Evolutionary conservation across 1,140 invertebrate genomes (phyloP).

Genomic region (Neocloeon triangulifer): DNA sequence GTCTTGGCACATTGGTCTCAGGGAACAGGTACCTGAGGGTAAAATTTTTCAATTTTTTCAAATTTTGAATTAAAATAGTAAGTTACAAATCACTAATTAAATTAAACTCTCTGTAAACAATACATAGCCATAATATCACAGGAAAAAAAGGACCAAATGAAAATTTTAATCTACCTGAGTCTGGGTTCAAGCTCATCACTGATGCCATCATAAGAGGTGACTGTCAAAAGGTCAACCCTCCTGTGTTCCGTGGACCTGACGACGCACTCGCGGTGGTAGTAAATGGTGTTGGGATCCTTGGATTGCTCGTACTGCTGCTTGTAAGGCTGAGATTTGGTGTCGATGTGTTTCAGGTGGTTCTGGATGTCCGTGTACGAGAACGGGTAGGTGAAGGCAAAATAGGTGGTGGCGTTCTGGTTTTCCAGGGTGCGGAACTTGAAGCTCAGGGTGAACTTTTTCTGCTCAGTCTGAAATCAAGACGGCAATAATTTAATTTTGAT

Average conservation of each 20-base stretch:
- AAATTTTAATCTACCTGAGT: no score
- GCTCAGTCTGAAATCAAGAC: slow-evolving; percentile 31
- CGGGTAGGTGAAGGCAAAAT: slow-evolving; percentile 84
- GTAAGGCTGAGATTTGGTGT: no score
- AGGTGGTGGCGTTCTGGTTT: slow-evolving; percentile 44
- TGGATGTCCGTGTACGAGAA: slow-evolving; percentile 67
- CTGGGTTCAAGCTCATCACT: slow-evolving; percentile 39
- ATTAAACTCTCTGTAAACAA: no score
- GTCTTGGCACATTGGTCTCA: slow-evolving; percentile 32
- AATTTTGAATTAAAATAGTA: no score
- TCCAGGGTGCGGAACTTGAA: slow-evolving; percentile 57
- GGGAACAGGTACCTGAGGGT: slow-evolving; percentile 60
- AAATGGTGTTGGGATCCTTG: slow-evolving; percentile 29
- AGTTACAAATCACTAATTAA: no score
- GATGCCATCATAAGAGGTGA: slow-evolving; percentile 63
- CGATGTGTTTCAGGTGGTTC: slow-evolving; percentile 36
- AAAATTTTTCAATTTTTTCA: no score
- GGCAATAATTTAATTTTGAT: slow-evolving; percentile 5
- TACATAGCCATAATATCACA: no score
- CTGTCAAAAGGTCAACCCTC: slow-evolving; percentile 66
- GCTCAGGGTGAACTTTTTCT: slow-evolving; percentile 50
- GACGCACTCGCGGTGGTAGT: slow-evolving; percentile 66
- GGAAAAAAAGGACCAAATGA: no score
- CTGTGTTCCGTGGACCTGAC: slow-evolving; percentile 63
- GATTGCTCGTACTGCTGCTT: slow-evolving; percentile 15